A percentile compares a stretch with the other conserved stretches of the same genome.
Conservation (phyloP, 2,888 invertebrate species). For the Idaea biselata region DNA sequence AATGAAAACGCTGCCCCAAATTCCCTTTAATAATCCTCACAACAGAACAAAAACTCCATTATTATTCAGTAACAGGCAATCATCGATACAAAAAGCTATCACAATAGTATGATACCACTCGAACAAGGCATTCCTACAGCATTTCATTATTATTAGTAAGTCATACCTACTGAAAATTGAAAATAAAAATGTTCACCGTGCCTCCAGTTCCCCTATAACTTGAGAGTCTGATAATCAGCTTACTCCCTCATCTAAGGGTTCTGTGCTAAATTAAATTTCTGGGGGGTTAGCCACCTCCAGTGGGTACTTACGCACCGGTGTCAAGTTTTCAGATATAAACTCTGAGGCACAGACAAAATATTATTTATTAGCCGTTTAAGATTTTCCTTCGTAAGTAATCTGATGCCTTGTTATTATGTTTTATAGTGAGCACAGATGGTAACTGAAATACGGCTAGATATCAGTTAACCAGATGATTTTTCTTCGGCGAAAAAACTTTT, state of each 20-base stretch:
- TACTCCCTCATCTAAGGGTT: constrained; percentile 18
- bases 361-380: constrained; percentile 31
- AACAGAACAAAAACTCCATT: background rate
- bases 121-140: constrained; percentile 6
- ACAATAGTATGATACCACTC: background rate
- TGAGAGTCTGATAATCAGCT: constrained; percentile 24
- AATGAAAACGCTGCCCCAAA: background rate
- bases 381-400: constrained; percentile 23
- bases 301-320: constrained; percentile 8
- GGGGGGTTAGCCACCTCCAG: constrained; percentile 7
- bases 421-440: constrained; percentile 4
- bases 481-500: background rate
- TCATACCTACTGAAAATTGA: constrained; percentile 11
- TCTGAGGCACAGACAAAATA: constrained; percentile 28
- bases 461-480: background rate
- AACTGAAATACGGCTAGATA: background rate
- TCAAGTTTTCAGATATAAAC: constrained; percentile 23
- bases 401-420: constrained; percentile 19
- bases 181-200: constrained; percentile 17
- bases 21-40: background rate
- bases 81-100: background rate
- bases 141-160: constrained; percentile 14
- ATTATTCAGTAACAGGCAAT: background rate
- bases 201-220: constrained; percentile 22
- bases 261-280: constrained; percentile 28